phyloP scores from a whole-genome alignment of 2,888 invertebrate species.

The Clostera curtula region DNA sequence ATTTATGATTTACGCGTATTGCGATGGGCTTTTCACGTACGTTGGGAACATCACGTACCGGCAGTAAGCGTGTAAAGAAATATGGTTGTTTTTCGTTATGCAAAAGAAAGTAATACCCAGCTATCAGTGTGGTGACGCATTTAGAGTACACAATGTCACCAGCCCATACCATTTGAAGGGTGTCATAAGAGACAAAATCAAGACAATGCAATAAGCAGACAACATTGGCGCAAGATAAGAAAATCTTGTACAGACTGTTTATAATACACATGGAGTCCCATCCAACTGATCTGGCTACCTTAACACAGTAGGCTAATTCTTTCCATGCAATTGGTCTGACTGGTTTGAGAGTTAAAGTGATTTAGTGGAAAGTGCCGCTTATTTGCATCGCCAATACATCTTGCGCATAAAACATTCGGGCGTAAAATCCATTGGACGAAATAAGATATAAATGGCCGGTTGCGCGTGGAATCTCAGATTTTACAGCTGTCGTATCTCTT shows the following conservation, averaged over 20 bases:
- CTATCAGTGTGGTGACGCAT: too few species aligned
- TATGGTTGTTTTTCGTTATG: slow-evolving; percentile 44
- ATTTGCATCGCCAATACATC: slow-evolving; percentile 61
- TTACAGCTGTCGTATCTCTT: slow-evolving; percentile 49
- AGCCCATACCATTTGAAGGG: too few species aligned
- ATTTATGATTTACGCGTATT: slow-evolving; percentile 43
- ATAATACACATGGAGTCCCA: too few species aligned
- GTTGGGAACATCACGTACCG: slow-evolving; percentile 30
- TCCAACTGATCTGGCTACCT: too few species aligned
- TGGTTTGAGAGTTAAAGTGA: too few species aligned
- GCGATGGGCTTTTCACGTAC: slow-evolving; percentile 30
- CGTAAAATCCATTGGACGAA: slow-evolving; percentile 55
- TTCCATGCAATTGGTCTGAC: too few species aligned
- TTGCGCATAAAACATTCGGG: slow-evolving; percentile 47
- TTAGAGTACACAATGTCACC: too few species aligned
- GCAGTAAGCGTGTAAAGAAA: slow-evolving; percentile 40
- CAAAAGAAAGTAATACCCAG: slow-evolving; percentile 42
- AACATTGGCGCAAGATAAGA: too few species aligned
- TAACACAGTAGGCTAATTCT: too few species aligned
- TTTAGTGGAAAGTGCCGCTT: slow-evolving; percentile 56
- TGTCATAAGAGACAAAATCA: too few species aligned
- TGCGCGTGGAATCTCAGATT: slow-evolving; percentile 50
- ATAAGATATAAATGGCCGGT: slow-evolving; percentile 55
- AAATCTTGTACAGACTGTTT: too few species aligned
- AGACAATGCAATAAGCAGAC: too few species aligned